Evolutionary conservation across 2,888 invertebrate species (phyloP).

Genomic region (Scaptomyza flava): DNA sequence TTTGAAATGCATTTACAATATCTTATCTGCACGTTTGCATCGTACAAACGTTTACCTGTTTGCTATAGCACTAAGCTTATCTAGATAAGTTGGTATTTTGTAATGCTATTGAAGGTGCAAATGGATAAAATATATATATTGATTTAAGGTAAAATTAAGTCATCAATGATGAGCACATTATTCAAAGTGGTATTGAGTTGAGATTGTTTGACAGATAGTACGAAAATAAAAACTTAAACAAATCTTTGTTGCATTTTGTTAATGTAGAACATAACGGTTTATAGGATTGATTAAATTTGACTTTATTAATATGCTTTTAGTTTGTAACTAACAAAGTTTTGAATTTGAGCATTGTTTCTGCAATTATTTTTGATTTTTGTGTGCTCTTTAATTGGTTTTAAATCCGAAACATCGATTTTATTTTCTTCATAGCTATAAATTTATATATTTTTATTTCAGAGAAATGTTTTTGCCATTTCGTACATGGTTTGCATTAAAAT

Average conservation of each 20-base stretch:
- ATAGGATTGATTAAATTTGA: too few species aligned
- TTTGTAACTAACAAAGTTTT: neutral
- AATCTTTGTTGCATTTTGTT: too few species aligned
- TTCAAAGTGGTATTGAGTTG: neutral
- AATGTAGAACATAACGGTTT: too few species aligned
- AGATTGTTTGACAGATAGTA: neutral
- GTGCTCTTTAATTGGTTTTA: neutral
- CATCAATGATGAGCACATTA: neutral
- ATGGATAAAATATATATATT: neutral
- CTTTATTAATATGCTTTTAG: too few species aligned
- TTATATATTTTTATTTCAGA: neutral
- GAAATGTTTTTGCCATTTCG: neutral
- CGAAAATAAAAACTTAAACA: neutral
- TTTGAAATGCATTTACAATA: slow-evolving; percentile 46
- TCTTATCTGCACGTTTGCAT: slow-evolving; percentile 47
- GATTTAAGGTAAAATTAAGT: neutral
- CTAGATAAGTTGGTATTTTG: slow-evolving; percentile 17
- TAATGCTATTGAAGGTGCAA: slow-evolving; percentile 5
- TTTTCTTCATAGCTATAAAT: neutral
- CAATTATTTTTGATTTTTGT: neutral
- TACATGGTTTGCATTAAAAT: neutral
- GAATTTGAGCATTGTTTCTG: too few species aligned
- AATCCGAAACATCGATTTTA: neutral
- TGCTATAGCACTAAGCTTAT: slow-evolving; percentile 4
- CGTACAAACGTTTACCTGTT: slow-evolving; percentile 15